These are phyloP conservation scores for Aulostomus chinensis DNA, from an alignment of 2,797 vertebrate genomes.

Conservation along the genomic window DNA sequence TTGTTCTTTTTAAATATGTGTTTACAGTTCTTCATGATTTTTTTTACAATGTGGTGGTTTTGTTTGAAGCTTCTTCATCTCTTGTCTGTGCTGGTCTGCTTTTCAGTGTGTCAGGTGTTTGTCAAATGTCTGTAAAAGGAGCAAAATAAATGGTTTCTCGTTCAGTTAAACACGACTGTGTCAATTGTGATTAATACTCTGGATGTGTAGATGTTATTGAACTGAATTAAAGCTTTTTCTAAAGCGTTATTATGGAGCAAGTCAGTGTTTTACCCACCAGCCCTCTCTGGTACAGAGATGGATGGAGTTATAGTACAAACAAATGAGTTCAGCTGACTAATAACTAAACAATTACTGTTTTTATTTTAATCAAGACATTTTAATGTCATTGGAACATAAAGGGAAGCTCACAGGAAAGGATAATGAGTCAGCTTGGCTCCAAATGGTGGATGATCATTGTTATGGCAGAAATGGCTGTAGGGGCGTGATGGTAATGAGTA, in stretches of 20 bases:
- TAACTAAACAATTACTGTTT: too few relatives aligned
- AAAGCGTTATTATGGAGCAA: too few relatives aligned
- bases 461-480: conserved; percentile 28
- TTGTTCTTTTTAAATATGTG: conserved; percentile 44
- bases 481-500: conserved; percentile 33
- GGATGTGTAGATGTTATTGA: conserved; percentile 9
- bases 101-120: conserved; percentile 16
- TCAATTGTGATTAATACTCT: neutral
- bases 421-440: conserved; percentile 5
- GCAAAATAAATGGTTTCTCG: conserved; percentile 65
- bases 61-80: conserved; percentile 21
- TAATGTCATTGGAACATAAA: too few relatives aligned
- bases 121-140: conserved; percentile 37
- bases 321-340: too few relatives aligned
- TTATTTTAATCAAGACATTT: too few relatives aligned
- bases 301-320: too few relatives aligned
- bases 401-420: too few relatives aligned
- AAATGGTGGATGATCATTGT: conserved; percentile 43
- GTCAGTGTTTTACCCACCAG: too few relatives aligned
- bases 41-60: conserved; percentile 28
- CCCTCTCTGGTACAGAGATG: too few relatives aligned
- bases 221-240: conserved; percentile 3
- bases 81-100: conserved; percentile 6
- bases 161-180: neutral
- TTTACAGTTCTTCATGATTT: conserved; percentile 30